Evolutionary conservation across 2,797 vertebrate species (phyloP), one percentile per base, ranked within the genome.

Genomic region (Sebastes nivosus): DNA sequence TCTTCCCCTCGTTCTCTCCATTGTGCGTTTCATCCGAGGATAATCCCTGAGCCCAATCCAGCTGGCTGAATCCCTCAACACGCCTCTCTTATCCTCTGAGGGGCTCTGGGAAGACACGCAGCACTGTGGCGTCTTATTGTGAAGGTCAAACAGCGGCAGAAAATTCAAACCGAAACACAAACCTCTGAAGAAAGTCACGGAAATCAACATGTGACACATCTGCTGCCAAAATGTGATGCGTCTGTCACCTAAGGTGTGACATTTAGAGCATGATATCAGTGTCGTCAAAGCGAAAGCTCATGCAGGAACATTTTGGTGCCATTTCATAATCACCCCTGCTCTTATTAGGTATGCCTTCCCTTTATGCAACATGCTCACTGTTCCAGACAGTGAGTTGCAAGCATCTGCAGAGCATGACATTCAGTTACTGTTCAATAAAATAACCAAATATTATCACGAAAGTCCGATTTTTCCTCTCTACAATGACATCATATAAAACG

Each of bases 11-110:
- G 12, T 74, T 89, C 64, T 64, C 59, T 77, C 52, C 27, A 3
- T 74, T 3, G 24, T 22, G 42, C 4, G 9, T 74, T 82, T 87
- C 75, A 86, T 72, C 68, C 67, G 32, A 64, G 63, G 68, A 87
- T 87, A 80, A 90, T 85, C 87, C 81, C 78, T 54, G 60, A 79
- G 66, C 74, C 38, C 76, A 58, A 72, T 82, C 82, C 79, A 78
- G 65, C 70, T 57, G 86, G 32, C 63, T 78, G 72, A 79, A 69
- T 81, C 79, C 77, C 75, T 32, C 72, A 63, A 52, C 36, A 60
- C 10, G 65, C 75, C 73, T 77, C 63, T 73, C 75, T 84, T 46
- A 46, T 85, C 68, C 78, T 79, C 66, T 64, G 59, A 76, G 77
- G 57, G 72, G 57, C 18, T 79, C 66, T 59, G 67, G 36, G 46